Conservation (phyloP, 2,888 invertebrate species). For the Pristionchus exspectatus region DNA sequence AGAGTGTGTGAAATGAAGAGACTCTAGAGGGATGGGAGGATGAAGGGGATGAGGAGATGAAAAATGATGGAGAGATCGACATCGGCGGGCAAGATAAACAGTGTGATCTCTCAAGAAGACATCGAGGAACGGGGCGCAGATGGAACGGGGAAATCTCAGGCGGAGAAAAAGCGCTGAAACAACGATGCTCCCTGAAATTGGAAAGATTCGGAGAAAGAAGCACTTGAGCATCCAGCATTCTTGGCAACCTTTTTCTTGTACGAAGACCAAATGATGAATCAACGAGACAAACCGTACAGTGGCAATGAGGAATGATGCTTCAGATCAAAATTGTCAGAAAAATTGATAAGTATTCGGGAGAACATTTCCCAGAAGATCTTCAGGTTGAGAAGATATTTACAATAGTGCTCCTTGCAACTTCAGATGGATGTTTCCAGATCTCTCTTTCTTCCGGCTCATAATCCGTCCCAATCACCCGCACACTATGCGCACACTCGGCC, state of each 20-base stretch:
- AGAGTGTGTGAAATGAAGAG: too few species aligned
- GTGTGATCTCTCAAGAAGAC: not conserved
- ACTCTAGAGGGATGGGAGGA: not conserved
- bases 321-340: too few species aligned
- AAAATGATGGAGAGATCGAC: not conserved
- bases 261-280: not conserved
- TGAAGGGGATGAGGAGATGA: not conserved
- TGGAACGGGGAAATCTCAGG: slow-evolving; percentile 13
- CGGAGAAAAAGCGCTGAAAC: not conserved
- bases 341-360: too few species aligned
- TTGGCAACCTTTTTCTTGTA: not conserved
- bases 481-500: not conserved
- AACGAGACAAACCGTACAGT: not conserved
- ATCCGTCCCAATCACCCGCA: not conserved
- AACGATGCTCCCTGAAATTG: not conserved
- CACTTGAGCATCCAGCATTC: slow-evolving; percentile 17
- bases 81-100: not conserved
- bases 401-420: not conserved
- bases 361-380: too few species aligned
- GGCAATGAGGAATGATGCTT: too few species aligned
- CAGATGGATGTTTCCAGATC: not conserved
- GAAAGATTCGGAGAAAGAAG: slow-evolving; percentile 16
- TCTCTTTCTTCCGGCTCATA: not conserved
- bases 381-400: too few species aligned
- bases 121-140: not conserved